A percentile compares a stretch with the other conserved stretches of the same genome.
Conservation (phyloP, 2,888 invertebrate genomes). For the Syrphus vitripennis region DNA sequence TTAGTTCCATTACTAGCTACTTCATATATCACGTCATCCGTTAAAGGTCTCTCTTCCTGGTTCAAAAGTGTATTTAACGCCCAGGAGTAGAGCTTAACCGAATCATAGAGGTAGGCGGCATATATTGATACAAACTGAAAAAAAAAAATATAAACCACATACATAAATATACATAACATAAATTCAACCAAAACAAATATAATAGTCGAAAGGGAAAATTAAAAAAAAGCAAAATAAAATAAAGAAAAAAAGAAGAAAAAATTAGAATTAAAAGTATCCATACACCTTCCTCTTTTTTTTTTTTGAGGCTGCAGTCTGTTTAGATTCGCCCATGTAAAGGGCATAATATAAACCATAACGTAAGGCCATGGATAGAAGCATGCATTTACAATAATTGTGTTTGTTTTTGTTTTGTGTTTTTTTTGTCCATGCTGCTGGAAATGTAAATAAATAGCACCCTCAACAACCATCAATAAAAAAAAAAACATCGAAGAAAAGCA, state of each 20-base stretch:
- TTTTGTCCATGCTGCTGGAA: constrained; percentile 9
- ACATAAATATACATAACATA: constrained; percentile 37
- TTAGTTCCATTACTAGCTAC: constrained; percentile 92
- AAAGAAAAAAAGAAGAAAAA: not conserved
- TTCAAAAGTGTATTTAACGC: constrained; percentile 90
- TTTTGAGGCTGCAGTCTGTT: not conserved
- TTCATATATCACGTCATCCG: constrained; percentile 85
- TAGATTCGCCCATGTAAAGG: constrained; percentile 36
- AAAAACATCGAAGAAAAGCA: constrained; percentile 12
- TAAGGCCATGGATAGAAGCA: constrained; percentile 23
- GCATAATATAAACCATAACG: constrained; percentile 21
- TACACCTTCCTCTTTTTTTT: not conserved
- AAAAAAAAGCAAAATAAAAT: not conserved
- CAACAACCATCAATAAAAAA: constrained; percentile 14
- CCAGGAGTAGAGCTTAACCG: constrained; percentile 93
- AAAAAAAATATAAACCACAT: constrained; percentile 29
- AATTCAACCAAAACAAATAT: constrained; percentile 55
- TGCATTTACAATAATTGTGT: constrained; percentile 67
- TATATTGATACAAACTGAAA: constrained; percentile 93
- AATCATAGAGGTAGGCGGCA: constrained; percentile 97
- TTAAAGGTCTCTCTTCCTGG: constrained; percentile 82
- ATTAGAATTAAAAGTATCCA: not conserved
- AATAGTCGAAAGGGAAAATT: constrained; percentile 12
- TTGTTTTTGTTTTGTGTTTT: constrained; percentile 23
- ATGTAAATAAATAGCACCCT: constrained; percentile 53